Percentiles rank a stretch among this genome's conserved stretches.
Evolutionary conservation across 2,797 vertebrate species (phyloP).

Genomic region (Siniperca scherzeri): DNA sequence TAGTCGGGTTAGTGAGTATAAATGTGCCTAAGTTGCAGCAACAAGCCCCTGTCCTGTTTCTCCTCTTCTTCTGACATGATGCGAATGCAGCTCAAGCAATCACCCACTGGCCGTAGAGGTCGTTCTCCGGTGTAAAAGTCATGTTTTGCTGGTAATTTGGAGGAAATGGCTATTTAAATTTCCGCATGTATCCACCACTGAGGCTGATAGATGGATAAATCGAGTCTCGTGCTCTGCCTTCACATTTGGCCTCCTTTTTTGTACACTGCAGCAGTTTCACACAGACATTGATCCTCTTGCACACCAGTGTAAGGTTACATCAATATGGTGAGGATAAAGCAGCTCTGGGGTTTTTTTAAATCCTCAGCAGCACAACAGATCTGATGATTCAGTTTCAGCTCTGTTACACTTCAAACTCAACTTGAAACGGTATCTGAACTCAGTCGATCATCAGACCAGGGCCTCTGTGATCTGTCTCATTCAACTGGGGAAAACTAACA

Average conservation of each 20-base stretch:
- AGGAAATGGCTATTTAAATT: conserved; percentile 17
- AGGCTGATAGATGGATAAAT: conserved; percentile 15
- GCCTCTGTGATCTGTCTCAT: conserved; percentile 27
- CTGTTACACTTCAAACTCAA: conserved; percentile 47
- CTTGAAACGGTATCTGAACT: conserved; percentile 49
- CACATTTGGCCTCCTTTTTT: conserved; percentile 51
- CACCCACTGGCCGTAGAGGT: not conserved
- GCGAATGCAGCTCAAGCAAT: not conserved
- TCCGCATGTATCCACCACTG: not conserved
- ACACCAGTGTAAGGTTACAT: conserved; percentile 74
- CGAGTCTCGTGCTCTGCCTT: conserved; percentile 30
- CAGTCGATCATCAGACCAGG: conserved; percentile 5
- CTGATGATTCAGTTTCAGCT: conserved; percentile 56
- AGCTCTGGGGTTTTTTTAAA: conserved; percentile 34
- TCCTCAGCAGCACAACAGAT: conserved; percentile 56
- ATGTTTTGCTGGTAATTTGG: conserved; percentile 17
- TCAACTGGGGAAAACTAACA: conserved; percentile 21
- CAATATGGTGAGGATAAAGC: conserved; percentile 68
- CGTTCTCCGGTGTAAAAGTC: not conserved
- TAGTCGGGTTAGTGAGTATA: not conserved
- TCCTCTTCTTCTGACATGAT: not conserved
- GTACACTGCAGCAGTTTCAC: conserved; percentile 72
- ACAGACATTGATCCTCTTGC: conserved; percentile 75
- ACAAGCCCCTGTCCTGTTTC: not conserved
- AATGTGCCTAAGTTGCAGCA: conserved; percentile 13